Percentiles rank a stretch among this genome's conserved stretches.
Evolutionary conservation across 2,888 invertebrate species (phyloP).

Genomic region (Halictus quadricinctus): DNA sequence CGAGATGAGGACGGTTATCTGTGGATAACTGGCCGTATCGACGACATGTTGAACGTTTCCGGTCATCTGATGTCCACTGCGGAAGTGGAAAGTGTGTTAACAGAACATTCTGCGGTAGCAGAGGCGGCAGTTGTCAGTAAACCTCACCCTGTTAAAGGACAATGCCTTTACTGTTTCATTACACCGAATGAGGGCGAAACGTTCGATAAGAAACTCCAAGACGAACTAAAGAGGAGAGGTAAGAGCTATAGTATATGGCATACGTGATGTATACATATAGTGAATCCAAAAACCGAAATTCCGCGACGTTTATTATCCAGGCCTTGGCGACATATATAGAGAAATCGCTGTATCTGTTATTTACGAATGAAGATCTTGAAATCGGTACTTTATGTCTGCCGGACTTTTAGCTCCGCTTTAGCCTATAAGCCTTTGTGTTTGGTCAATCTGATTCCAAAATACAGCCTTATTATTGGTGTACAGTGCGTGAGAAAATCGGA

Average conservation of each 20-base stretch:
- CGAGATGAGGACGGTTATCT: slow-evolving; percentile 97
- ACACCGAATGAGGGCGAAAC: slow-evolving; percentile 91
- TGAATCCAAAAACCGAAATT: no score
- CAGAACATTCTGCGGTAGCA: slow-evolving; percentile 90
- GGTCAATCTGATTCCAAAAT: not conserved
- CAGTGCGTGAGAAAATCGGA: slow-evolving; percentile 95
- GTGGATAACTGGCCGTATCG: slow-evolving; percentile 98
- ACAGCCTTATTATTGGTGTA: slow-evolving; percentile 40
- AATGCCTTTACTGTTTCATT: slow-evolving; percentile 98
- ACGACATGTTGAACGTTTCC: slow-evolving; percentile 99
- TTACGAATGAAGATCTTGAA: no score
- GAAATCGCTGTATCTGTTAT: no score
- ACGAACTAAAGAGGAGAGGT: slow-evolving; percentile 88
- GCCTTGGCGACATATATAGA: no score
- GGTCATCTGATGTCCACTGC: slow-evolving; percentile 99
- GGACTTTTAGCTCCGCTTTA: no score
- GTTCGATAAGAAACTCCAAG: slow-evolving; percentile 88
- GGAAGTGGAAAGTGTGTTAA: slow-evolving; percentile 93
- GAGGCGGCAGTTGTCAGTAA: slow-evolving; percentile 98
- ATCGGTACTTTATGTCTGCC: no score
- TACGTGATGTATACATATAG: no score
- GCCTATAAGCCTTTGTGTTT: no score
- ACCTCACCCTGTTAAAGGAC: slow-evolving; percentile 97
- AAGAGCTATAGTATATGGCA: slow-evolving; percentile 2
- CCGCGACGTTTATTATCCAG: no score